Evolutionary conservation across 2,113 vertebrate genomes (phyloP).

Genomic region (Silurus meridionalis): DNA sequence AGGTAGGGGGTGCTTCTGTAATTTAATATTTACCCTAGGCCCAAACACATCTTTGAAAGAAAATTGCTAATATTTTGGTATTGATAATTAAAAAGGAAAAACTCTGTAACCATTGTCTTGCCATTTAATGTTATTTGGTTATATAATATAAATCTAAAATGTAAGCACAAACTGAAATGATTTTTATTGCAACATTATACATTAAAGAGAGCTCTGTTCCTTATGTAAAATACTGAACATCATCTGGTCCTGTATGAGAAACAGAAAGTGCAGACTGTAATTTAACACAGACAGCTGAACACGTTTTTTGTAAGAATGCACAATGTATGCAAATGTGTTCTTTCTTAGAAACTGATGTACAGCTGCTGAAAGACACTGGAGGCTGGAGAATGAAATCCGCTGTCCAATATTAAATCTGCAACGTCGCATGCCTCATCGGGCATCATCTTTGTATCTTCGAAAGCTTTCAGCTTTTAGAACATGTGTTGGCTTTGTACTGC

Average conservation of each 20-base stretch:
- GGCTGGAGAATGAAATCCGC: slow-evolving; percentile 33
- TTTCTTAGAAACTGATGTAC: slow-evolving; percentile 1
- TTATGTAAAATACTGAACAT: not conserved
- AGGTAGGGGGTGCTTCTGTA: not conserved
- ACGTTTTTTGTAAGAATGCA: not conserved
- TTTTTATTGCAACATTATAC: not conserved
- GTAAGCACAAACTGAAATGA: not conserved
- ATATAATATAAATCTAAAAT: not conserved
- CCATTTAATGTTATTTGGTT: not conserved
- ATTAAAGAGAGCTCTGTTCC: not conserved
- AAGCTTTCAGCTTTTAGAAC: slow-evolving; percentile 25
- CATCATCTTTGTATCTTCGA: slow-evolving; percentile 35
- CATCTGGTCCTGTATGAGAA: not conserved
- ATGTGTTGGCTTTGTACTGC: slow-evolving; percentile 18
- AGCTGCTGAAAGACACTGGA: slow-evolving; percentile 3
- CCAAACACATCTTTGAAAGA: not conserved
- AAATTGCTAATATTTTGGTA: not conserved
- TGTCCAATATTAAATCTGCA: slow-evolving; percentile 25
- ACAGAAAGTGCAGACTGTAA: not conserved
- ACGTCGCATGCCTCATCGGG: slow-evolving; percentile 22
- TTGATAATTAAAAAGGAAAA: not conserved
- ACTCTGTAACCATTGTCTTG: not conserved
- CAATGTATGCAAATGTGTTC: slow-evolving; percentile 9
- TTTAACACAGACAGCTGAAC: not conserved
- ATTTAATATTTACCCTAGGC: not conserved